phyloP scores from a whole-genome alignment of 2,888 invertebrate species.

The Calephelis perditalis region DNA sequence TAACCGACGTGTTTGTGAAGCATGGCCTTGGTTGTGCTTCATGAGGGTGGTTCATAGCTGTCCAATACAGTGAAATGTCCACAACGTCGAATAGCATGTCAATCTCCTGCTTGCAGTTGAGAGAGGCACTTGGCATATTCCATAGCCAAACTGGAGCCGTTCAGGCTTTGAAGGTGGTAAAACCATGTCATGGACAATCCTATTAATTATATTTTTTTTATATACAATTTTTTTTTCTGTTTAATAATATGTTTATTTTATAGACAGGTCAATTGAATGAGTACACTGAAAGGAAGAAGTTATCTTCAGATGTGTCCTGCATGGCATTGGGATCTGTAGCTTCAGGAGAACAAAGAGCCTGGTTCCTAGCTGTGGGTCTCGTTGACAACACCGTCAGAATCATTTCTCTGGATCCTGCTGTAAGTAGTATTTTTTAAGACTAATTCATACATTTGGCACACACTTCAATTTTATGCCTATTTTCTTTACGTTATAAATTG shows the following conservation, averaged over 20 bases:
- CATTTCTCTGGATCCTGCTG: slow-evolving; percentile 96
- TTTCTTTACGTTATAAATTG: too few relatives aligned
- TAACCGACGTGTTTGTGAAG: slow-evolving; percentile 55
- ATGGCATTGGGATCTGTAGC: slow-evolving; percentile 98
- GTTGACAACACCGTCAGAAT: slow-evolving; percentile 98
- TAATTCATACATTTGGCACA: too few relatives aligned
- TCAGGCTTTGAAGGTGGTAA: slow-evolving; percentile 79
- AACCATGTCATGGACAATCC: slow-evolving; percentile 83
- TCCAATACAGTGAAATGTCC: slow-evolving; percentile 66
- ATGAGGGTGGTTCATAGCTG: slow-evolving; percentile 70
- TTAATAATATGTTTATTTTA: slow-evolving; percentile 37
- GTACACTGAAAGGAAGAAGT: slow-evolving; percentile 97
- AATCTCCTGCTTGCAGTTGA: slow-evolving; percentile 74
- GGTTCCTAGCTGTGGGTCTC: slow-evolving; percentile 97
- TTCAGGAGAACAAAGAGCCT: slow-evolving; percentile 94
- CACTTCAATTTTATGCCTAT: too few relatives aligned
- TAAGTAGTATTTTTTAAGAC: slow-evolving; percentile 49
- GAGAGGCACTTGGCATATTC: slow-evolving; percentile 83
- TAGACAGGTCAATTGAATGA: slow-evolving; percentile 98
- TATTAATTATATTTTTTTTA: slow-evolving; percentile 14
- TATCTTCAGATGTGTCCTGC: slow-evolving; percentile 98
- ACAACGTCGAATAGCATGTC: slow-evolving; percentile 81
- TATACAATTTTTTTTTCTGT: slow-evolving; percentile 20
- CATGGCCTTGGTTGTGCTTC: slow-evolving; percentile 43
- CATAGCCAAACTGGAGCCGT: slow-evolving; percentile 84